Percentiles rank a stretch among this genome's conserved stretches.
Conservation (phyloP, 2,888 invertebrate genomes). For the Rhodophaea formosa region DNA sequence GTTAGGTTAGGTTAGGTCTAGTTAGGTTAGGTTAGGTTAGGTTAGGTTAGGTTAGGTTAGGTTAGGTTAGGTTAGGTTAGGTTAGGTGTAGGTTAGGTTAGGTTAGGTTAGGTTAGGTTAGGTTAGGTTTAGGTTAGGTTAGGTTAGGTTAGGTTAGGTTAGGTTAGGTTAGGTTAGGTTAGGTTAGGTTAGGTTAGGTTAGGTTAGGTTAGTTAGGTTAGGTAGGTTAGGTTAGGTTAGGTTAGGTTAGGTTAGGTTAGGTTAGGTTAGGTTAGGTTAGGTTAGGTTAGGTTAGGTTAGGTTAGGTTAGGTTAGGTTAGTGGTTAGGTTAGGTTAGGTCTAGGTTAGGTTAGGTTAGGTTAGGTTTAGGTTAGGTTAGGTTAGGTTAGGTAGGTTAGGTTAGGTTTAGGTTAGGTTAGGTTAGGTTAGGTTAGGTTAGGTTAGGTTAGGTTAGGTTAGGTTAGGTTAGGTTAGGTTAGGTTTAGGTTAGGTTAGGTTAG, state of each 20-base stretch:
- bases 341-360: background rate
- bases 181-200: background rate
- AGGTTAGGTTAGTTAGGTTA: background rate
- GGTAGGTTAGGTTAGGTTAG: slow-evolving; percentile 4
- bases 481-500: slow-evolving; percentile 4
- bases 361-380: background rate
- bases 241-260: background rate
- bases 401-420: slow-evolving; percentile 6
- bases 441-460: slow-evolving; percentile 7
- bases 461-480: background rate
- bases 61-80: background rate
- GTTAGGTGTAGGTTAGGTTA: too few species aligned
- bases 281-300: slow-evolving; percentile 5
- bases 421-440: slow-evolving; percentile 5
- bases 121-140: slow-evolving; percentile 4
- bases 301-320: too few species aligned
- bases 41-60: slow-evolving; percentile 3
- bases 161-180: slow-evolving; percentile 4
- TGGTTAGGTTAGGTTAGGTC: slow-evolving; percentile 4
- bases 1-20: slow-evolving; percentile 1
- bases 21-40: slow-evolving; percentile 2
- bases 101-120: too few species aligned
- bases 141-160: slow-evolving; percentile 4
- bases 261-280: background rate
- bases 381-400: slow-evolving; percentile 5